Evolutionary conservation across 2,888 invertebrate species (phyloP).

Genomic region (Drosophila bunnanda): DNA sequence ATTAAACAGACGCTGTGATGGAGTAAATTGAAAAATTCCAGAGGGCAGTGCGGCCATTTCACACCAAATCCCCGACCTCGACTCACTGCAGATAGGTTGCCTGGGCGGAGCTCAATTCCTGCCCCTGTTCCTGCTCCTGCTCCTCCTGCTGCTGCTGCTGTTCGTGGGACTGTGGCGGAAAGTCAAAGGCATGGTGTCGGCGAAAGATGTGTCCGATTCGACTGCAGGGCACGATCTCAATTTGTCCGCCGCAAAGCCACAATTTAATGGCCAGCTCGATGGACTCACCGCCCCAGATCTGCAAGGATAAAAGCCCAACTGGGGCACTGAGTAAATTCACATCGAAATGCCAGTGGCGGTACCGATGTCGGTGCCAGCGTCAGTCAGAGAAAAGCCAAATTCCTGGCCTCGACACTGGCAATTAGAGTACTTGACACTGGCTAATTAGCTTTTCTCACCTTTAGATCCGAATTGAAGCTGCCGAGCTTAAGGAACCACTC

Average conservation of each 20-base stretch:
- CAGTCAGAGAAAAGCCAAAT: conserved; percentile 1
- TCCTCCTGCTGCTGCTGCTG: conserved; percentile 35
- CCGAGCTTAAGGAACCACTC: conserved; percentile 83
- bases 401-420: conserved; percentile 53
- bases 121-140: conserved; percentile 41
- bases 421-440: conserved; percentile 61
- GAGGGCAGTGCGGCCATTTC: conserved; percentile 56
- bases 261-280: conserved; percentile 84
- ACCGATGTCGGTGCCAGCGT: not conserved
- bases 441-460: conserved; percentile 76
- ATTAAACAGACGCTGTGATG: conserved; percentile 64
- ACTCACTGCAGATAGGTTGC: conserved; percentile 83
- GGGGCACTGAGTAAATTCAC: conserved; percentile 2
- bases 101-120: conserved; percentile 57
- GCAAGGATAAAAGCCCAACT: conserved; percentile 27
- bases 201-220: conserved; percentile 85
- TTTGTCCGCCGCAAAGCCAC: conserved; percentile 85
- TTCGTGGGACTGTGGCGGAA: conserved; percentile 62
- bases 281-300: conserved; percentile 85
- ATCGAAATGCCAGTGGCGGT: conserved; percentile 4
- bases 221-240: conserved; percentile 85
- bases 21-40: conserved; percentile 80
- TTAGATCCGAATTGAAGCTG: conserved; percentile 82
- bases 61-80: conserved; percentile 55
- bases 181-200: conserved; percentile 79